These are phyloP conservation scores for Diceros bicornis DNA, from an alignment of 2,797 vertebrate genomes.

Conservation along the genomic window DNA sequence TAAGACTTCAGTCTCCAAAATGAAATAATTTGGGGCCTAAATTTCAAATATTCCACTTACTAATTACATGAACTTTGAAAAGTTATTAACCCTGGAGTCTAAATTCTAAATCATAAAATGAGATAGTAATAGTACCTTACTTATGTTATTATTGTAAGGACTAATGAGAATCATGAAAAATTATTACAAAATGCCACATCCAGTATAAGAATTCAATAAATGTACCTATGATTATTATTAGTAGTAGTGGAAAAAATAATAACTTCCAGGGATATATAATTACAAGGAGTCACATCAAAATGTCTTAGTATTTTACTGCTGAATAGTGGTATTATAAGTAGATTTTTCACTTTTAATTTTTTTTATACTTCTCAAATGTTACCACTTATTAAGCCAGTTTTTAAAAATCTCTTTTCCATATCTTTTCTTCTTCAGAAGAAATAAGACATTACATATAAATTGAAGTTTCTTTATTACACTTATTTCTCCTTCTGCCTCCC, in stretches of 20 bases:
- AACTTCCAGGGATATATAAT: not conserved
- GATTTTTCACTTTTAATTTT: not conserved
- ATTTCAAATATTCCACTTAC: not conserved
- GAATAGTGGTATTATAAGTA: not conserved
- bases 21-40: not conserved
- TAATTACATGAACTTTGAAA: not conserved
- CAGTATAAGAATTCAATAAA: not conserved
- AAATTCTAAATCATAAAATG: constrained; percentile 4
- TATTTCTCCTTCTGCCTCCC: not conserved
- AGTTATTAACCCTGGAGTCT: not conserved
- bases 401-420: not conserved
- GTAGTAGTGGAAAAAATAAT: not conserved
- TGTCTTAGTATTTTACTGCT: not conserved
- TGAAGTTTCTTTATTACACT: not conserved
- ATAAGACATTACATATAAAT: not conserved
- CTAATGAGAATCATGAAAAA: not conserved
- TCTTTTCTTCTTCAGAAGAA: not conserved
- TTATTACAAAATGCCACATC: not conserved
- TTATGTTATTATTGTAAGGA: not conserved
- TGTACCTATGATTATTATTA: not conserved
- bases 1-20: not conserved
- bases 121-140: not conserved
- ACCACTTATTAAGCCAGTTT: not conserved
- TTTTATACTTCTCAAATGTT: not conserved
- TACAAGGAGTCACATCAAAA: not conserved